Evolutionary conservation across 2,888 invertebrate genomes (phyloP), one percentile per base, ranked within the genome.

Genomic region (Noctua pronuba): DNA sequence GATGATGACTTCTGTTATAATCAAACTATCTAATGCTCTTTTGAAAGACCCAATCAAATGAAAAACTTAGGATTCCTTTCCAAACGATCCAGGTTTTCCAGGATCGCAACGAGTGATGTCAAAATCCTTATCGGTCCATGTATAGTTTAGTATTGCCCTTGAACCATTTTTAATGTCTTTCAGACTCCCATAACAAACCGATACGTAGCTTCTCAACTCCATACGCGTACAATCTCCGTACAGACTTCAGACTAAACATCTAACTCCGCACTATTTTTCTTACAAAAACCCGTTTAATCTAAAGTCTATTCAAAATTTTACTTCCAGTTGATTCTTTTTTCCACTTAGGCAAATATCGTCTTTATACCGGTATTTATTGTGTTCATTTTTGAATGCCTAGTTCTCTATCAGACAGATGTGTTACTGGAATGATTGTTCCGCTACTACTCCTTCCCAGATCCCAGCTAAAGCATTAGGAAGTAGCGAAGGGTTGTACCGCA

Each of bases 231-330:
- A 41, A 75, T 75, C 84, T 79, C 69, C 16, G 8, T 2, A 35
- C 28, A 66, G 65, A 79, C 74, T 73, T 16, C 24, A 82, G 82
- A 84, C 82, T 82, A 82, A 82, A 82, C 84, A 79, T 55, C 13
- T 1, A 41, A 65, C n/a, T 28, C n/a, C 52, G 21, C 55, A 64
- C 16, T 83, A 80, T 85, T 81, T 62, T 70, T 77, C 52, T 72
- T 11, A 81, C 55, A 49, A 72, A 82, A 80, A 49, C 24, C 60
- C 60, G n/a, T n/a, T 60, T 35, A 60, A 76, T 79, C 38, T 52
- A 65, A 65, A 65, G 16, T 41, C n/a, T 41, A 4, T 65, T 41
- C n/a, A 65, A 65, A 35, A 4, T 8, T 1, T 65, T n/a, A 41
- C 41, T 65, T 3, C 38, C 3, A 3, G 7, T 7, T 10, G 16